phyloP scores from a whole-genome alignment of 2,113 vertebrate species.

The Stomatorhinus ivindoensis region DNA sequence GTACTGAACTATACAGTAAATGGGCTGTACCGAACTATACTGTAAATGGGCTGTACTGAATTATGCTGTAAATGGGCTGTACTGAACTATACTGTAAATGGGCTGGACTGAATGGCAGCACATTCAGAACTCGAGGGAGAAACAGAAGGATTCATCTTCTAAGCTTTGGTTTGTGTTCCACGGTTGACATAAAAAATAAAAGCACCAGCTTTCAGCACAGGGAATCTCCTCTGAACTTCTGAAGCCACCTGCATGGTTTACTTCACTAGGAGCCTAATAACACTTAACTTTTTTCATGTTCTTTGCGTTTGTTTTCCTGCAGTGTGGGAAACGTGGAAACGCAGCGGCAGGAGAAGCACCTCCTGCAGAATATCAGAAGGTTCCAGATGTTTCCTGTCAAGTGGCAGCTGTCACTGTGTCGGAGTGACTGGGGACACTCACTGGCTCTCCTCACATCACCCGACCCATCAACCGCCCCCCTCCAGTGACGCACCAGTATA shows the following conservation, averaged over 20 bases:
- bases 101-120: neutral
- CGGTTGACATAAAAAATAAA: neutral
- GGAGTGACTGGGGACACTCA: neutral
- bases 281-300: neutral
- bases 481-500: neutral
- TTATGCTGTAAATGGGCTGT: too few relatives aligned
- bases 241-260: neutral
- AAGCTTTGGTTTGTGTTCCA: neutral
- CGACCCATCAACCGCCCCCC: neutral
- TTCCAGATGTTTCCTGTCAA: neutral
- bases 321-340: neutral
- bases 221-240: neutral
- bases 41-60: neutral
- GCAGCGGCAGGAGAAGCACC: neutral
- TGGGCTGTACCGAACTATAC: too few relatives aligned
- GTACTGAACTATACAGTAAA: neutral
- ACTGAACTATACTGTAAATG: neutral
- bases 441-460: neutral
- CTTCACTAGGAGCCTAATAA: neutral
- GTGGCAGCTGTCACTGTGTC: neutral
- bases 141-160: neutral
- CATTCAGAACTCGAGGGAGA: neutral
- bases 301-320: neutral
- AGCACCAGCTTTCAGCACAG: neutral
- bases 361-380: neutral